Evolutionary conservation across 2,888 invertebrate species (phyloP).

Genomic region (Harmothoe impar): DNA sequence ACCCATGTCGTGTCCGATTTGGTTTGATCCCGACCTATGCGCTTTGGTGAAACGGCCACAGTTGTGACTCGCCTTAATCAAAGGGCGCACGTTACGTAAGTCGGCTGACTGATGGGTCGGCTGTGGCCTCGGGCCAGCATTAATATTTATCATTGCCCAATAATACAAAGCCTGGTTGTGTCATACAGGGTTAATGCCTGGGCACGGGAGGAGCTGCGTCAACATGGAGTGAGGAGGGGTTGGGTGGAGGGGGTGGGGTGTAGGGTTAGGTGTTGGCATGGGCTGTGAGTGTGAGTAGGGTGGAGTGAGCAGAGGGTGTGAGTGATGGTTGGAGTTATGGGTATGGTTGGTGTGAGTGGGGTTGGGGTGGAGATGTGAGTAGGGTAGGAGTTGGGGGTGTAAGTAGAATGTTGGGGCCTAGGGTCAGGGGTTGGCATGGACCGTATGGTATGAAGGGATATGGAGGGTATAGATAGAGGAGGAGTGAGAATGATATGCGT

Average conservation of each 20-base stretch:
- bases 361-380: not conserved
- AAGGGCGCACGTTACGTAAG: conserved; percentile 28
- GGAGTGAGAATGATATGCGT: not conserved
- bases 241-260: not conserved
- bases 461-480: not conserved
- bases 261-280: no score
- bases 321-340: not conserved
- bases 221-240: not conserved
- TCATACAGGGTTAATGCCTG: conserved; percentile 37
- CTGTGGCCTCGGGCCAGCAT: conserved; percentile 34
- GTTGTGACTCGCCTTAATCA: conserved; percentile 46
- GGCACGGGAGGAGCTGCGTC: not conserved
- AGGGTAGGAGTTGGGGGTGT: not conserved
- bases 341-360: not conserved
- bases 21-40: no score
- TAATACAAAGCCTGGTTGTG: conserved; percentile 33
- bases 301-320: not conserved
- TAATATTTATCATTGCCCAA: conserved; percentile 54
- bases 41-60: no score
- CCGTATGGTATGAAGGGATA: not conserved
- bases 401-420: not conserved
- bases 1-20: no score
- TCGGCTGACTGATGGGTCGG: not conserved
- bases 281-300: no score
- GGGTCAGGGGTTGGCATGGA: not conserved